phyloP scores from a whole-genome alignment of 2,797 vertebrate genomes.

The Eleutherodactylus coqui region DNA sequence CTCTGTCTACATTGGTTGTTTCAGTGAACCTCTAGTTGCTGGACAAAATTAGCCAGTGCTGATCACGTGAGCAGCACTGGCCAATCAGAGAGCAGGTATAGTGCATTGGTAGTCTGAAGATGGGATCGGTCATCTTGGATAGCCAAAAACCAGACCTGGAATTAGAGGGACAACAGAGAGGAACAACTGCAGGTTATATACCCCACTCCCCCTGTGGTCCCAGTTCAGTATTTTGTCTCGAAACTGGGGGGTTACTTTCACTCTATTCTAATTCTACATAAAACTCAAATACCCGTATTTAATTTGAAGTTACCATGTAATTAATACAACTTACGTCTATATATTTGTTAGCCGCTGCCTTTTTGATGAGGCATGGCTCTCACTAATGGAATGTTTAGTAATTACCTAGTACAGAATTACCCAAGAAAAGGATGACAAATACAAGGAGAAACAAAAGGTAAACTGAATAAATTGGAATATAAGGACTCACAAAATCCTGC shows the following conservation, averaged over 20 bases:
- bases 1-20: too few species aligned
- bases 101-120: too few species aligned
- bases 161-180: too few species aligned
- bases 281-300: not conserved
- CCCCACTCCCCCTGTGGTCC: too few species aligned
- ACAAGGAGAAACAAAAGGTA: slow-evolving; percentile 45
- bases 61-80: too few species aligned
- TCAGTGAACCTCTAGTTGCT: too few species aligned
- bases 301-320: not conserved
- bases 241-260: not conserved
- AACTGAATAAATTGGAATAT: slow-evolving; percentile 47
- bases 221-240: too few species aligned
- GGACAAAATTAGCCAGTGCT: too few species aligned
- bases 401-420: slow-evolving; percentile 45
- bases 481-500: slow-evolving; percentile 49
- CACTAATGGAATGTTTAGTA: slow-evolving; percentile 39
- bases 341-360: slow-evolving; percentile 22
- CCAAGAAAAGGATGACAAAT: slow-evolving; percentile 36
- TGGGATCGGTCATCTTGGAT: too few species aligned
- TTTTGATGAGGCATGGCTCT: slow-evolving; percentile 17
- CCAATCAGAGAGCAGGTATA: too few species aligned
- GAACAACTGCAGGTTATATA: too few species aligned
- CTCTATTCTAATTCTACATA: not conserved
- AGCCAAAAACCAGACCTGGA: too few species aligned
- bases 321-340: not conserved